These are phyloP conservation scores for Leucoptera coffeella DNA, from an alignment of 2,888 invertebrate species.

Conservation along the genomic window DNA sequence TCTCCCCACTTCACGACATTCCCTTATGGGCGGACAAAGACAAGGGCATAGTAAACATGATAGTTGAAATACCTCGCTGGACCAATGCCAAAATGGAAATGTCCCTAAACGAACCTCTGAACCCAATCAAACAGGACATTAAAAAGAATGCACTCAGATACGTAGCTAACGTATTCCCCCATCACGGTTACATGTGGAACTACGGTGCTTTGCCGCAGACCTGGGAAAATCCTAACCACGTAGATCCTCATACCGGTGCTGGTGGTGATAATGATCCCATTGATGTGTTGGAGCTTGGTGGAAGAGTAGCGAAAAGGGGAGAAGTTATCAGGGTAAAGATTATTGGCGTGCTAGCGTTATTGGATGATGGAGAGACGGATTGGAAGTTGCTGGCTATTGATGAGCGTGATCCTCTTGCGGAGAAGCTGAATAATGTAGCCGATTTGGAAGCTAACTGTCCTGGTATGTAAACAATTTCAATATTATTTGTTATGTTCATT, in stretches of 20 bases:
- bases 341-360: conserved; percentile 88
- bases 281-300: conserved; percentile 95
- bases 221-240: conserved; percentile 88
- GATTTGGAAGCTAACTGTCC: conserved; percentile 90
- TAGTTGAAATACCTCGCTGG: conserved; percentile 99
- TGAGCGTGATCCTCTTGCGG: conserved; percentile 84
- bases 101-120: conserved; percentile 76
- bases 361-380: conserved; percentile 91
- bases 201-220: conserved; percentile 98
- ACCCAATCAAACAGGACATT: conserved; percentile 97
- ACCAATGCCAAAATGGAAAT: conserved; percentile 99
- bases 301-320: conserved; percentile 29
- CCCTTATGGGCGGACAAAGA: conserved; percentile 76
- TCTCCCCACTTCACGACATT: conserved; percentile 98
- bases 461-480: no score
- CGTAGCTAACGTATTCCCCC: conserved; percentile 97
- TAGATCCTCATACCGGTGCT: conserved; percentile 64
- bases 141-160: conserved; percentile 94
- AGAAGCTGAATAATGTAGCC: conserved; percentile 72
- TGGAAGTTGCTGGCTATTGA: conserved; percentile 97
- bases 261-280: conserved; percentile 98
- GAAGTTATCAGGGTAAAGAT: conserved; percentile 75
- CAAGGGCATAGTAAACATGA: conserved; percentile 85
- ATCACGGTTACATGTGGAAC: conserved; percentile 99
- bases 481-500: no score